Evolutionary conservation across 2,797 vertebrate species (phyloP), one percentile per base, ranked within the genome.

Genomic region (Ibycter americanus): DNA sequence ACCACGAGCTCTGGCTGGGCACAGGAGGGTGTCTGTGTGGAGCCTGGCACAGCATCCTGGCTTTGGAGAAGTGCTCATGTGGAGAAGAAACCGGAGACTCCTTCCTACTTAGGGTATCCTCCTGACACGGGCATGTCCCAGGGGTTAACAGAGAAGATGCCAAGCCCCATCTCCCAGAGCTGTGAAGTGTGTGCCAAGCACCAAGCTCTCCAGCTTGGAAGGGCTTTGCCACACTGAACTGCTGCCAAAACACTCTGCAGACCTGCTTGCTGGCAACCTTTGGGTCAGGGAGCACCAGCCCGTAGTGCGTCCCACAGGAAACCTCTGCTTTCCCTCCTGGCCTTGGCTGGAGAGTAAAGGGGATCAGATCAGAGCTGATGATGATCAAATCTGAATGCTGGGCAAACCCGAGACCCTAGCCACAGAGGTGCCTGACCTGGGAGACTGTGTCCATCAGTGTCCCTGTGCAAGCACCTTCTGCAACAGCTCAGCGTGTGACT

Each of bases 1-100:
- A 29, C 7, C 6, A 0, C 4, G 0, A n/a, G n/a, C 29, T 19
- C 65, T 54, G 72, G 9, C 31, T 0, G 0, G 66, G 81, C 36
- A 58, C 47, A 42, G 62, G 54, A 63, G 8, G 32, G 22, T 71
- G 62, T 34, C 73, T 0, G 0, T 21, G 46, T 15, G 54, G 54
- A 72, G 49, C n/a, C 66, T 81, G 77, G 59, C 36, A 42, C 0
- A 2, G 67, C 55, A 65, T 4, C 55, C 81, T 82, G 62, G 22
- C 47, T 65, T 52, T 62, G 63, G 58, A 94, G 55, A 82, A 58
- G 13, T 15, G 47, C n/a, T 72, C 44, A 29, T 16, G 20, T 8
- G 31, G 49, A 89, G 51, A 62, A 38, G 27, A 68, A 77, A 13
- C 4, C 36, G 54, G n/a, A 71, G 26, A 34, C 9, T 77, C 36